A percentile compares a stretch with the other conserved stretches of the same genome.
Conservation (phyloP, 2,113 vertebrate species). For the Muntiacus muntjak region DNA sequence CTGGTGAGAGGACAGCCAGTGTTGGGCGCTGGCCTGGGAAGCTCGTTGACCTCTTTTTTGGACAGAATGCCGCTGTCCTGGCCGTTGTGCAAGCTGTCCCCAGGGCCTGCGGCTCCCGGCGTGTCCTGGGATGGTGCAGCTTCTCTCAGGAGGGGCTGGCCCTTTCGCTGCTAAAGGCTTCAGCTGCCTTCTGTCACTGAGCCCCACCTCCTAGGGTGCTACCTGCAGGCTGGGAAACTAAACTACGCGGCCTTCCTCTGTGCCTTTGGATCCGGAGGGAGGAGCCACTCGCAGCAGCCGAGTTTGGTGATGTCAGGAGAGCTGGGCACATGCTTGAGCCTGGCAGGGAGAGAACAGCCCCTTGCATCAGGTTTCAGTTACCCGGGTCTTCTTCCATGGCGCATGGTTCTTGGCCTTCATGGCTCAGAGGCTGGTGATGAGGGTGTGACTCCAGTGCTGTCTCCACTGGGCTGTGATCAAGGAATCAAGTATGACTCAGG, state of each 20-base stretch:
- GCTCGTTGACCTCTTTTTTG: not conserved
- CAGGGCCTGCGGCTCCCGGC: not conserved
- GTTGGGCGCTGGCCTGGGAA: not conserved
- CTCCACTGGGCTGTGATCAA: not conserved
- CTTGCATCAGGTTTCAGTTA: not conserved
- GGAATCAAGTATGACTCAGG: slow-evolving; percentile 40
- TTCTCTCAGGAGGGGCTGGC: not conserved
- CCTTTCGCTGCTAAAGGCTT: not conserved
- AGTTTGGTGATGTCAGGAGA: not conserved
- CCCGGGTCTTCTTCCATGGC: not conserved
- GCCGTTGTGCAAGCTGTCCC: not conserved
- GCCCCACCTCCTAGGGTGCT: not conserved
- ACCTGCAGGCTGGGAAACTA: not conserved
- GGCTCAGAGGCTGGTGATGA: not conserved
- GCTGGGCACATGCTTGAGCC: not conserved
- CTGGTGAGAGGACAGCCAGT: not conserved
- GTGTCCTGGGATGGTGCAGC: not conserved
- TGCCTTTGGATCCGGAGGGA: not conserved
- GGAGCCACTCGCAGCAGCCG: not conserved
- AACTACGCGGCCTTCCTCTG: not conserved
- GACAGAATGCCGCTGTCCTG: not conserved
- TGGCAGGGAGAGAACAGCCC: not conserved
- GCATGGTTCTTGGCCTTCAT: not conserved
- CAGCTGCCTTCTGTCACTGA: not conserved
- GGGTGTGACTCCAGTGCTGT: not conserved